These are phyloP conservation scores for Asobara japonica DNA, from an alignment of 1,140 invertebrate species.

Conservation along the genomic window DNA sequence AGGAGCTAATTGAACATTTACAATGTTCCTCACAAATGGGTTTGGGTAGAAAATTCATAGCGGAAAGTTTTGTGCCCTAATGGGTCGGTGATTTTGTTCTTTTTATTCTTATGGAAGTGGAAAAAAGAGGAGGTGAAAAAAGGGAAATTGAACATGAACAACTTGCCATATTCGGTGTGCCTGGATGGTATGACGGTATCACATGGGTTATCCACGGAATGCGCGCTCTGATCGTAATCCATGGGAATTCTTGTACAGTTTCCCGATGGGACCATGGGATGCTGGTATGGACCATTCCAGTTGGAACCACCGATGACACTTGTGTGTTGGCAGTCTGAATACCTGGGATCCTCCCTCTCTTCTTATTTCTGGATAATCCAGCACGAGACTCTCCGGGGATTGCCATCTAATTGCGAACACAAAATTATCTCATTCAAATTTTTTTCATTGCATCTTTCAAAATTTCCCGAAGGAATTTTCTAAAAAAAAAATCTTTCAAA, in stretches of 20 bases:
- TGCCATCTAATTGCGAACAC: not conserved
- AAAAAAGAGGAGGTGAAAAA: not conserved
- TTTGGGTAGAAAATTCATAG: too few relatives aligned
- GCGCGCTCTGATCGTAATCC: not conserved
- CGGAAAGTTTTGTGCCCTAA: too few relatives aligned
- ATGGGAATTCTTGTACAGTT: constrained; percentile 21
- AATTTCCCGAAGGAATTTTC: too few relatives aligned
- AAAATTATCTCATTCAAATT: not conserved
- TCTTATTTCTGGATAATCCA: not conserved
- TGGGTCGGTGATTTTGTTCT: too few relatives aligned
- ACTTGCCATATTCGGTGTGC: constrained; percentile 30
- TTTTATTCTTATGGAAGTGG: too few relatives aligned
- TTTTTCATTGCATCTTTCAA: too few relatives aligned
- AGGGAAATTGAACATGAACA: not conserved
- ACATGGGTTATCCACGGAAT: not conserved
- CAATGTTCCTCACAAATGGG: too few relatives aligned
- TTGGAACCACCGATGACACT: not conserved
- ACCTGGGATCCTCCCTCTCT: not conserved
- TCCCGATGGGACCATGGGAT: not conserved
- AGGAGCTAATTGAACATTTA: too few relatives aligned
- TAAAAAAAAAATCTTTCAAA: too few relatives aligned
- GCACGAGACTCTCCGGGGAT: not conserved
- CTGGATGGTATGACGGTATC: constrained; percentile 7
- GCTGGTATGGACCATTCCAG: not conserved
- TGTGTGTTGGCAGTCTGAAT: not conserved